phyloP scores from a whole-genome alignment of 2,113 vertebrate genomes.

The Girardinichthys multiradiatus region DNA sequence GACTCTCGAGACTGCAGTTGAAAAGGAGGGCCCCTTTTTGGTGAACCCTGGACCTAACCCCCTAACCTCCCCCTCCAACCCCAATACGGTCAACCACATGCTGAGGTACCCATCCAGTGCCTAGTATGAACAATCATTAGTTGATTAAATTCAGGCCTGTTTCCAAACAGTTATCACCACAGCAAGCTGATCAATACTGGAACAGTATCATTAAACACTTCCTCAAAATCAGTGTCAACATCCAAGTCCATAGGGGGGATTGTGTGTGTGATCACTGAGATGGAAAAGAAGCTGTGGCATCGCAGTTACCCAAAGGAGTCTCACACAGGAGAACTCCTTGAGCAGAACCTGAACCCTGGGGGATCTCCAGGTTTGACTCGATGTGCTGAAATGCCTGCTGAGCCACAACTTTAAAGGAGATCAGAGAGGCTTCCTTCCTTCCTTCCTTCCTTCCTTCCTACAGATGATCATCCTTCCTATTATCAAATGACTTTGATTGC shows the following conservation, averaged over 20 bases:
- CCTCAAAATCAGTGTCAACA: conserved; percentile 78
- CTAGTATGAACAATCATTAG: conserved; percentile 53
- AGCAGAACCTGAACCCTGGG: conserved; percentile 64
- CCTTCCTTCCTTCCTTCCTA: conserved; percentile 7
- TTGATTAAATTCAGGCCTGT: conserved; percentile 71
- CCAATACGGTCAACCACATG: conserved; percentile 11
- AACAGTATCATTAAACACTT: conserved; percentile 76
- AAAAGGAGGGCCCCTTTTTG: conserved; percentile 70
- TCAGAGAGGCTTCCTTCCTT: conserved; percentile 54
- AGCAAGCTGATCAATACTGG: conserved; percentile 77
- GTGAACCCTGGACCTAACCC: conserved; percentile 69
- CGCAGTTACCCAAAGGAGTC: conserved; percentile 47
- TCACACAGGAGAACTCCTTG: conserved; percentile 65
- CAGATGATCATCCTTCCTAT: conserved; percentile 9
- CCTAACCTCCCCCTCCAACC: conserved; percentile 12
- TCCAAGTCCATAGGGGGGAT: conserved; percentile 38
- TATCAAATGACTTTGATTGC: neutral
- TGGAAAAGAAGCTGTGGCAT: conserved; percentile 63
- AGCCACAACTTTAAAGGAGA: conserved; percentile 72
- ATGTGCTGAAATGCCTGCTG: conserved; percentile 68
- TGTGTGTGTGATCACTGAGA: conserved; percentile 62
- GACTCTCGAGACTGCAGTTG: conserved; percentile 80
- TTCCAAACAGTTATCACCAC: conserved; percentile 68
- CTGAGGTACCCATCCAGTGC: conserved; percentile 42
- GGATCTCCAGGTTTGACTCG: conserved; percentile 60